Conservation (phyloP, 2,797 vertebrate species). For the Urocyon cinereoargenteus region DNA sequence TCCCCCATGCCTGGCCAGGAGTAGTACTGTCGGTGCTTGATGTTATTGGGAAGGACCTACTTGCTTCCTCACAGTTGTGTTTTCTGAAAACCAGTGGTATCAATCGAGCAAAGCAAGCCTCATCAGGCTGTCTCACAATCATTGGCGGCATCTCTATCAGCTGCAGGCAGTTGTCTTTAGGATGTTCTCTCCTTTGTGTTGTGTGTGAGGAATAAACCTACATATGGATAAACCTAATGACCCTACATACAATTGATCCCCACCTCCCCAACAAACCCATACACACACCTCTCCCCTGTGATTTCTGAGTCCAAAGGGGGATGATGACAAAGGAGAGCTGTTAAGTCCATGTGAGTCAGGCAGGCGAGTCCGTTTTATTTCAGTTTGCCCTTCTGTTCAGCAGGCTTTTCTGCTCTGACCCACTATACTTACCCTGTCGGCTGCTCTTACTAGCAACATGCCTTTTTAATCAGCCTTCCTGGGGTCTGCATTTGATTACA, state of each 20-base stretch:
- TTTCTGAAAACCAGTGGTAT: slow-evolving; percentile 45
- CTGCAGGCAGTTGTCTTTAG: background rate
- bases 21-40: background rate
- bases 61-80: background rate
- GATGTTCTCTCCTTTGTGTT: slow-evolving; percentile 54
- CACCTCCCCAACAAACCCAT: background rate
- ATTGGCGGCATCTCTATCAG: background rate
- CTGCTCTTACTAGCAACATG: slow-evolving; percentile 88
- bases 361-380: slow-evolving; percentile 86
- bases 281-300: slow-evolving; percentile 42
- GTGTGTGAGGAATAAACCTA: background rate
- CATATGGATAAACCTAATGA: slow-evolving; percentile 69
- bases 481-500: slow-evolving; percentile 92
- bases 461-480: slow-evolving; percentile 92
- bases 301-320: slow-evolving; percentile 80
- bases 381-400: slow-evolving; percentile 87
- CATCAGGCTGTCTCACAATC: background rate
- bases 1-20: background rate
- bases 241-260: slow-evolving; percentile 8
- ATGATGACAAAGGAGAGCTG: slow-evolving; percentile 76
- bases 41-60: background rate
- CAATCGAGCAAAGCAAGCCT: background rate
- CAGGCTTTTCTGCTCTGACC: slow-evolving; percentile 88
- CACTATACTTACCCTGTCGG: slow-evolving; percentile 88
- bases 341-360: slow-evolving; percentile 81